Evolutionary conservation across 2,113 vertebrate species (phyloP), one percentile per base, ranked within the genome.

Genomic region (Leuciscus idus): DNA sequence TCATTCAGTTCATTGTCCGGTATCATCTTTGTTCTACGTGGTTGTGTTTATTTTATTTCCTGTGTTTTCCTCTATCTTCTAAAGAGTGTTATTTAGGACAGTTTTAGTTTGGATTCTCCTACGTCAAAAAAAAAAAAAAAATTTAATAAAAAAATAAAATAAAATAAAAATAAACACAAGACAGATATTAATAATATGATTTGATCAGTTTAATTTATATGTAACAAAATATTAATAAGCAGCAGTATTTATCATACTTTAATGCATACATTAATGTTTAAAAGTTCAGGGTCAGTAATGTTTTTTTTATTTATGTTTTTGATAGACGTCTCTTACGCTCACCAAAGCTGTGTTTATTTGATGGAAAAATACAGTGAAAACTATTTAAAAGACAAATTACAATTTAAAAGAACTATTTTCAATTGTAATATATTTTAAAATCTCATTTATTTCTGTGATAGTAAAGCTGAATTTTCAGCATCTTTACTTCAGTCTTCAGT

Each of bases 121-220:
- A 0, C 10, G 2, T 48, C 46, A 1, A 1, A 7, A 39, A 39
- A 7, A 7, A 39, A 1, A 7, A 39, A 1, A 39, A 0, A 1
- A 61, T n/a, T 3, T n/a, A 33, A 33, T 33, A 33, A 33, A 33
- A 33, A 33, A 33, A 33, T 33, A 33, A 33, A 39, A 39, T n/a
- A n/a, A 23, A 9, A 59, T 9, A 11, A 5, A 62, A 64, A 30
- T 28, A 2, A 7, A 66, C 12, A 50, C 13, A 50, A 64, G n/a
- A 4, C 61, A 30, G 12, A 66, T 15, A 66, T 66, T 15, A 66
- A 30, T 30, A 28, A 46, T 48, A 48, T 48, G 46, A 48, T 48
- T 62, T 62, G 1, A 61, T 11, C 23, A 26, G n/a, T 61, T 61
- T 62, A 1, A 62, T 26, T n/a, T 26, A 62, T 4, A 64, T 64